A percentile compares a stretch with the other conserved stretches of the same genome.
Evolutionary conservation across 2,888 invertebrate species (phyloP).

Genomic region (Hirudinaria manillensis): DNA sequence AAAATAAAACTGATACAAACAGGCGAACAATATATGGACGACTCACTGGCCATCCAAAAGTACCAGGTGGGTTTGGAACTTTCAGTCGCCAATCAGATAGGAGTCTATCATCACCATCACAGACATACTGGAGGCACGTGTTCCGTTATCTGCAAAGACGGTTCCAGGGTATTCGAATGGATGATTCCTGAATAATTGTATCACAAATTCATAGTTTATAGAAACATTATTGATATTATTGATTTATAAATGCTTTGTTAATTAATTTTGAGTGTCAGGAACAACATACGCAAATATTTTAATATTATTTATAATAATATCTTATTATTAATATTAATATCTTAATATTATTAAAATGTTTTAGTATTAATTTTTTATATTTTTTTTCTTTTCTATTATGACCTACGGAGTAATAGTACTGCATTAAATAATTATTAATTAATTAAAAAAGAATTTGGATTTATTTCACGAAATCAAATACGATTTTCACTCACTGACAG

Average conservation of each 20-base stretch:
- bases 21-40: constrained; percentile 42
- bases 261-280: no score
- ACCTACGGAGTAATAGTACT: no score
- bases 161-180: constrained; percentile 53
- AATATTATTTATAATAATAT: no score
- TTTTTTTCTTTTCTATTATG: not conserved
- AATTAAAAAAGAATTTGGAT: not conserved
- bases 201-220: no score
- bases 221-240: not conserved
- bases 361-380: not conserved
- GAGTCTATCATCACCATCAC: constrained; percentile 50
- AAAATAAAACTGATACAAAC: constrained; percentile 35
- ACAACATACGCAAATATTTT: no score
- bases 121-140: constrained; percentile 43
- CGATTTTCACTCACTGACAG: constrained; percentile 40
- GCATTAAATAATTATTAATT: not conserved
- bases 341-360: no score
- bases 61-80: constrained; percentile 47
- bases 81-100: constrained; percentile 46
- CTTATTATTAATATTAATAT: no score
- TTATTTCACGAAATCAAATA: not conserved
- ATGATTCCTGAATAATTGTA: no score
- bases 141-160: constrained; percentile 50
- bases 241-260: no score
- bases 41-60: constrained; percentile 40